Percentiles rank a stretch among this genome's conserved stretches.
Evolutionary conservation across 2,113 vertebrate genomes (phyloP).

Genomic region (Paramisgurnus dabryanus): DNA sequence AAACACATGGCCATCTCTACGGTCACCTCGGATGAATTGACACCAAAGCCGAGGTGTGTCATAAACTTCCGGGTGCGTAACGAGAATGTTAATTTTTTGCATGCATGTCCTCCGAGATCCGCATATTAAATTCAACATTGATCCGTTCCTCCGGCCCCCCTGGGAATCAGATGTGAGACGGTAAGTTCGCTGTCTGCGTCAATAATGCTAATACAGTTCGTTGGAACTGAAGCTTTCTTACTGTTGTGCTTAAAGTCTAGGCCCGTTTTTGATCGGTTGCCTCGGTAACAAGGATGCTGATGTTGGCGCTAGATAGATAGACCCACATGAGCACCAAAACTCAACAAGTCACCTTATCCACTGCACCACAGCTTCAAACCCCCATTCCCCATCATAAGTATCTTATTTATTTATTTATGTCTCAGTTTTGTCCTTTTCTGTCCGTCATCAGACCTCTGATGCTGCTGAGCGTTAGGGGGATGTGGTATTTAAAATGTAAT

Average conservation of each 20-base stretch:
- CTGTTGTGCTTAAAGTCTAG: constrained; percentile 2
- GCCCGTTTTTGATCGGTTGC: neutral
- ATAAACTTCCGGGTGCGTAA: neutral
- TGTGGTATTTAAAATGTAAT: constrained; percentile 47
- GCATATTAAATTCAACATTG: constrained; percentile 11
- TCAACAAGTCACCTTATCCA: too few species aligned
- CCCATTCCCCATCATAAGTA: neutral
- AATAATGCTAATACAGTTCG: constrained; percentile 48
- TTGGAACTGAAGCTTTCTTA: neutral
- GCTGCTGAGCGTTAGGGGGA: constrained; percentile 30
- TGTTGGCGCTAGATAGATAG: too few species aligned
- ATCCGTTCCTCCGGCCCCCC: constrained; percentile 4
- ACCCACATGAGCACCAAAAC: too few species aligned
- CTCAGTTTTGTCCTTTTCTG: constrained; percentile 1
- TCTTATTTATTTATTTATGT: constrained; percentile 35
- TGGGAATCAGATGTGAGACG: neutral
- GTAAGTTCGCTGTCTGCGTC: constrained; percentile 12
- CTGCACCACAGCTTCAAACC: too few species aligned
- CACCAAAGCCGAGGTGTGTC: neutral
- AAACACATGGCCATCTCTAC: neutral
- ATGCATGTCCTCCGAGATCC: neutral
- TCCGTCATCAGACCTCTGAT: constrained; percentile 33
- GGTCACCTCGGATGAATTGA: neutral
- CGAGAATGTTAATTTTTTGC: neutral
- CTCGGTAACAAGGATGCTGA: neutral